Base-by-base conservation (phyloP, 2,797 vertebrate species). In the Amphiprion clarkii region DNA sequence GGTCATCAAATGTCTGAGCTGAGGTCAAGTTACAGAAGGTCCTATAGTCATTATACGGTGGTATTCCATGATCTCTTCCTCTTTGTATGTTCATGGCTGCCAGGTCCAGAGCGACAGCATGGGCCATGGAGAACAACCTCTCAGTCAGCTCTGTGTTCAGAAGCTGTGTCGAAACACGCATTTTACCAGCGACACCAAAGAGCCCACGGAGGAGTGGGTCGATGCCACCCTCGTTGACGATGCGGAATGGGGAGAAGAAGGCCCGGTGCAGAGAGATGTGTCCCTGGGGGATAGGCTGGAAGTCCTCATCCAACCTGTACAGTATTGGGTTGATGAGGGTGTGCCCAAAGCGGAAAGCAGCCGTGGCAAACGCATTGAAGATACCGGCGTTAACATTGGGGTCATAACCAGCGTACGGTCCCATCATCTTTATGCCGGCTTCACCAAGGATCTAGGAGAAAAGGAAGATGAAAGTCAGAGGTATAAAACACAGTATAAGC, bases 71-170 rank as follows among this genome's bases (percentile, higher is more conserved):
- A 90, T 99, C 98, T 70, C 98, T 94, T 69, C 97, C 98, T 54
- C 98, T 95, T 88, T 99, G 98, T 86, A 99, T 96, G 82, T 99
- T 99, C 95, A 99, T 98, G 79, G 98, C 97, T 1, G 98, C 98
- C 72, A 99, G 95, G 87, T 99, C 98, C 85, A 99, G 94, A 4
- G 98, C 98, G 86, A 99, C 98, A 0, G 98, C 90, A 63, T 98
- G 98, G 0, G 96, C 97, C 98, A 99, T 99, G 65, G 98, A 99
- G 91, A 99, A 99, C 31, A 99, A 91, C 69, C 96, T 94, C 91
- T 99, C 98, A 0, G 98, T 99, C 89, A 99, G 95, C 91, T 99
- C 98, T 0, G 96, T 97, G 85, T 99, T 99, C 55, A 99, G 94
- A 79, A 98, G 93, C 90, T 99, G 97, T 0, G 97, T 95, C 21